Conservation (phyloP, 2,888 invertebrate genomes). For the Cantharis lateralis region DNA sequence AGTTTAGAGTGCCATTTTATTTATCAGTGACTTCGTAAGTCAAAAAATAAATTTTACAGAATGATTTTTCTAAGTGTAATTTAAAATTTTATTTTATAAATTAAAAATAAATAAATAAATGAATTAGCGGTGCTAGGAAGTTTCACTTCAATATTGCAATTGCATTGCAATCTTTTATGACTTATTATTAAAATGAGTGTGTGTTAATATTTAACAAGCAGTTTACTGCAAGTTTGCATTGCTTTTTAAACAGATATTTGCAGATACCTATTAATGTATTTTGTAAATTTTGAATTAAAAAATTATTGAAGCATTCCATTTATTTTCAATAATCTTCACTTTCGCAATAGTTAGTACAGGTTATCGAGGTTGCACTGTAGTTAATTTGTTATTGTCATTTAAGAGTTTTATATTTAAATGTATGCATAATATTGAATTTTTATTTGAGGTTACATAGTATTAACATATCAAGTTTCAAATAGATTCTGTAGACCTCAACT, state of each 20-base stretch:
- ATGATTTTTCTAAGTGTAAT: background rate
- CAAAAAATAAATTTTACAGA: background rate
- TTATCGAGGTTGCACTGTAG: background rate
- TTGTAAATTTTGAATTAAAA: background rate
- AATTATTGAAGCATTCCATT: background rate
- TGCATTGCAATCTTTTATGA: background rate
- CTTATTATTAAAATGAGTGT: background rate
- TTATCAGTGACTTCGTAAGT: background rate
- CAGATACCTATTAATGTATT: background rate
- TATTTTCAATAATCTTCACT: background rate
- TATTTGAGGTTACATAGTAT: background rate
- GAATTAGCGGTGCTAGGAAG: background rate
- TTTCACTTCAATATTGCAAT: background rate
- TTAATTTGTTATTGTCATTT: background rate
- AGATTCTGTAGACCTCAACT: constrained; percentile 4
- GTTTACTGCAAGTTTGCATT: background rate
- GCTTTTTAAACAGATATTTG: background rate
- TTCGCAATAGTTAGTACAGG: background rate
- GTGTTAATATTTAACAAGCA: background rate
- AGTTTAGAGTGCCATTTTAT: background rate
- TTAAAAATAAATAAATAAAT: background rate
- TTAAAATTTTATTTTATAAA: background rate
- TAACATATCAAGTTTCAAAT: constrained; percentile 7
- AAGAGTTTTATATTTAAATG: background rate
- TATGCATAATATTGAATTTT: constrained; percentile 1